Evolutionary conservation across 2,888 invertebrate species (phyloP), one percentile per base, ranked within the genome.

Genomic region (Brachyptera putata): DNA sequence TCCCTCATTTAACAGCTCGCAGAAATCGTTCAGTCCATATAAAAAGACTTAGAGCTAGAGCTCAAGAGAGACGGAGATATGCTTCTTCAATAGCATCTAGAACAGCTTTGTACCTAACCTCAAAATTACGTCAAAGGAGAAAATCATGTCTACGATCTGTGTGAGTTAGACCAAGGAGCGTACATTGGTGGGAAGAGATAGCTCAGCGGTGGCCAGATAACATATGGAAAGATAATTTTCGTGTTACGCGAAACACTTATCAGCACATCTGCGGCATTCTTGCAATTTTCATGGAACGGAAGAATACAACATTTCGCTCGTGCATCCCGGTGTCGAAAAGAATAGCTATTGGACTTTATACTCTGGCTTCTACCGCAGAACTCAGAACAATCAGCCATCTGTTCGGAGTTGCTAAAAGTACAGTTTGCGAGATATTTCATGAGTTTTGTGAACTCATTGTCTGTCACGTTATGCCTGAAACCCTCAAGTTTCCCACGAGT

Each of bases 361-460:
- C 43, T 22, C 36, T 60, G 25, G 48, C 56, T 30, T 22, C 48
- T n/a, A 60, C 56, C 26, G 9, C n/a, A 56, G 57, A 60, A 24
- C 57, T 46, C 22, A 57, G 43, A 49, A 43, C 26, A 11, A 48
- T 60, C 34, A 49, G 56, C 13, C 43, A 58, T 48, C 13, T 60
- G 1, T 60, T 43, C 30, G 41, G 36, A n/a, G 43, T 60, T 21
- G 61, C 61, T 4, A 41, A 21, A 46, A 60, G 61, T 30, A 60
- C 57, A 3, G 57, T 57, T 7, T 22, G 37, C 11, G n/a, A 14
- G 16, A 34, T 34, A 26, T 13, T 60, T n/a, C 36, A 60, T 53
- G 30, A 60, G 18, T 60, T 60, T 30, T 60, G 61, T 34, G 56
- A 60, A 16, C 13, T 56, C 5, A 24, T 60, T 24, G 48, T 46